Base-by-base conservation (phyloP, 2,888 invertebrate genomes). In the Bombylius major region DNA sequence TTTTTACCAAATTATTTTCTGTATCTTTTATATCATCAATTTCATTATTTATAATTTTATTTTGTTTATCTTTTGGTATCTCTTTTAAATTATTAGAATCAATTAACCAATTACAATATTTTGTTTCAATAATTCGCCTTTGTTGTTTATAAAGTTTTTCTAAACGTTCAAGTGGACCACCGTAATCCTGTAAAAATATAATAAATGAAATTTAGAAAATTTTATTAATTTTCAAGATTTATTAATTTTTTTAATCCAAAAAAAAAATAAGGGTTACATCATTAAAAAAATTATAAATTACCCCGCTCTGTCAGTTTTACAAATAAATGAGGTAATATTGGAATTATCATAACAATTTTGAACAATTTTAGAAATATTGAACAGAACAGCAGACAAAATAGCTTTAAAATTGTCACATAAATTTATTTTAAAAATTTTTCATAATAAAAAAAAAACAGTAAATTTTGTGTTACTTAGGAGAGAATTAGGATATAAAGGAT, bases 101-200 rank as follows among this genome's bases (percentile, higher is more conserved):
- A 48, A 79, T 74, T 62, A 84, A 62, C 83, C 84, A 84, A 14
- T 79, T 77, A 49, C 74, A 73, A 63, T 83, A 84, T 59, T 79
- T 79, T 11, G 76, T 74, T 60, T 80, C 77, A 75, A 83, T 75
- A 31, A 76, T 72, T 58, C 75, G 75, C 7, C 79, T 75, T 52
- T 81, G 79, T 61, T 77, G 77, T 59, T 79, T 79, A 53, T 82
- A 76, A n/a, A 81, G 71, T 56, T 76, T 71, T 51, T 79, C 78
- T 0, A 80, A 73, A 0, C 78, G 60, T 0, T 77, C 75, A 0
- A 78, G 72, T 11, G 80, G 77, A 34, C 84, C 84, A 50, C 82
- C 83, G 59, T 82, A 83, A 63, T 84, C 83, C 68, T 76, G 72
- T 0, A 59, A 58, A 4, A 44, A 51, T 34, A 32, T 34, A 56